Conservation (phyloP, 2,888 invertebrate genomes). For the Hypercompe scribonia region DNA sequence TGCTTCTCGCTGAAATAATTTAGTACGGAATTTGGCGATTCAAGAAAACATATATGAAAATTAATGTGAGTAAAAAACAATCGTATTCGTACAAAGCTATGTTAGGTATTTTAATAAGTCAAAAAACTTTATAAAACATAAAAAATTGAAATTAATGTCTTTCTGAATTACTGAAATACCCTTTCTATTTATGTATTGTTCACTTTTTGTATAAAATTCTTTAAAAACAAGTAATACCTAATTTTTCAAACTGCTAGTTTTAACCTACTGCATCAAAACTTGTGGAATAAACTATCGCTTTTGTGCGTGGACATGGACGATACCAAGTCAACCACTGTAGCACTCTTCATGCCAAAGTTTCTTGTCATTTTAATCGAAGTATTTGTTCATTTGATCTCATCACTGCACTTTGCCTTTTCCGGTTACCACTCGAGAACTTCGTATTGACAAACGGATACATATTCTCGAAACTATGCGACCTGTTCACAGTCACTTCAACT, state of each 20-base stretch:
- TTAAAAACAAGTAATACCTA: neutral
- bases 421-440: neutral
- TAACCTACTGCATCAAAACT: neutral
- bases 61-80: too few species aligned
- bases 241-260: neutral
- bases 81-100: too few species aligned
- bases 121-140: too few species aligned
- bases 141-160: neutral
- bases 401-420: neutral
- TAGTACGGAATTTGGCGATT: too few species aligned
- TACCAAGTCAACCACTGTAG: neutral
- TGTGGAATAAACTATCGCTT: neutral
- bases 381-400: constrained; percentile 7
- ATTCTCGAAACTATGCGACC: neutral
- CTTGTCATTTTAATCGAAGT: constrained; percentile 1
- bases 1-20: too few species aligned
- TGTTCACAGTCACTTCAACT: constrained; percentile 1
- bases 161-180: neutral
- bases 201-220: neutral
- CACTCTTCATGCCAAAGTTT: neutral
- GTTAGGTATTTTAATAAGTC: too few species aligned
- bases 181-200: neutral
- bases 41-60: too few species aligned
- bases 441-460: neutral
- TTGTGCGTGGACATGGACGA: neutral